Percentiles rank a stretch among this genome's conserved stretches.
Evolutionary conservation across 2,888 invertebrate genomes (phyloP).

Genomic region (Ormyrus labotus): DNA sequence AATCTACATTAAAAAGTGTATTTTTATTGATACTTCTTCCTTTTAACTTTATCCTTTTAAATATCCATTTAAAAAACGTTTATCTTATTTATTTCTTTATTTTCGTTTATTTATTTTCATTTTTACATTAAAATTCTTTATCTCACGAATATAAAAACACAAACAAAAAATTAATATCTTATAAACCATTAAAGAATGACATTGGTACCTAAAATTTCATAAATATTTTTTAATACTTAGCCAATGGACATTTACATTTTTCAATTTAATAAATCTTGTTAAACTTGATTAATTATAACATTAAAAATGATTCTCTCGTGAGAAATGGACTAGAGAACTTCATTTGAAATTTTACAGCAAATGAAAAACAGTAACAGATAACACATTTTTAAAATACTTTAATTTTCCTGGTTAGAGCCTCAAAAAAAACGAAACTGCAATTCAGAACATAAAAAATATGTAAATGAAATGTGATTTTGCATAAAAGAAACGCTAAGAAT

Average conservation of each 20-base stretch:
- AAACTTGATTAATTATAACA: slow-evolving; percentile 13
- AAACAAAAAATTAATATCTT: slow-evolving; percentile 16
- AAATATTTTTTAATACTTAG: slow-evolving; percentile 1
- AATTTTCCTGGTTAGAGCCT: neutral
- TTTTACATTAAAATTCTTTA: slow-evolving; percentile 24
- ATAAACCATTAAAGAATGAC: neutral
- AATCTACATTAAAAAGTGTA: slow-evolving; percentile 50
- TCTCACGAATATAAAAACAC: slow-evolving; percentile 8
- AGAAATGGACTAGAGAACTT: slow-evolving; percentile 47
- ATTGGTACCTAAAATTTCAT: neutral
- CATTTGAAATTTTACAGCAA: slow-evolving; percentile 11
- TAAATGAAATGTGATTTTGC: neutral
- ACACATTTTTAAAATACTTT: neutral
- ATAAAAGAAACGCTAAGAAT: too few relatives aligned
- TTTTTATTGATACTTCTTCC: slow-evolving; percentile 45
- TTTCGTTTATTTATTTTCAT: slow-evolving; percentile 36
- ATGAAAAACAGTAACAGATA: slow-evolving; percentile 12
- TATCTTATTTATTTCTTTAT: slow-evolving; percentile 27
- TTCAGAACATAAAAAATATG: neutral
- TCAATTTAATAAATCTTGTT: neutral
- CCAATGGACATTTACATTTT: neutral
- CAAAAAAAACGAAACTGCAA: slow-evolving; percentile 7
- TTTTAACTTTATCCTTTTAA: neutral
- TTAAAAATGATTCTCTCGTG: slow-evolving; percentile 18
- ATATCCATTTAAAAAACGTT: neutral